phyloP scores from a whole-genome alignment of 1,140 invertebrate species.

The Atta cephalotes region DNA sequence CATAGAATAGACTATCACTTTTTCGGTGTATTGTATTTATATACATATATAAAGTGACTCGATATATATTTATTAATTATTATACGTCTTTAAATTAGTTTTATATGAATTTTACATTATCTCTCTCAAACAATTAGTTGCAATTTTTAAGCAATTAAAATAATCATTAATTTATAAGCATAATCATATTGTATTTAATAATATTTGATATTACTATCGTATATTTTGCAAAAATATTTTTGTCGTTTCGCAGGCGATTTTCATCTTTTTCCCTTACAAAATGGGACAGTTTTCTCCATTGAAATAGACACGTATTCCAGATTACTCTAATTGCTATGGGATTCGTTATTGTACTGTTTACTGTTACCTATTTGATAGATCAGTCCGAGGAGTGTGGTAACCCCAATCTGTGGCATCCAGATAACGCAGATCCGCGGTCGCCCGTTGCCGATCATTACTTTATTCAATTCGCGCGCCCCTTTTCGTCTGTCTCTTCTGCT shows the following conservation, averaged over 20 bases:
- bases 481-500: slow-evolving; percentile 21
- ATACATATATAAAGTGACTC: not conserved
- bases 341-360: slow-evolving; percentile 23
- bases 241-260: too few relatives aligned
- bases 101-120: not conserved
- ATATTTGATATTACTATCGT: not conserved
- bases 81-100: not conserved
- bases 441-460: slow-evolving; percentile 76
- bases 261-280: not conserved
- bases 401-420: slow-evolving; percentile 78
- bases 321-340: slow-evolving; percentile 21
- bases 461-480: slow-evolving; percentile 73
- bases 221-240: not conserved
- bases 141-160: not conserved
- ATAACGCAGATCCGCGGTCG: slow-evolving; percentile 69
- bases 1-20: not conserved
- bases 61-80: not conserved
- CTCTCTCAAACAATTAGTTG: not conserved
- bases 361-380: slow-evolving; percentile 67
- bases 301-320: not conserved
- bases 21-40: not conserved
- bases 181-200: not conserved
- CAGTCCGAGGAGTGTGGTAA: slow-evolving; percentile 37
- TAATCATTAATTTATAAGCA: not conserved
- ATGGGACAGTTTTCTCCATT: not conserved